These are phyloP conservation scores for Sebastes taczanowskii DNA, from an alignment of 2,797 vertebrate species.

Conservation along the genomic window DNA sequence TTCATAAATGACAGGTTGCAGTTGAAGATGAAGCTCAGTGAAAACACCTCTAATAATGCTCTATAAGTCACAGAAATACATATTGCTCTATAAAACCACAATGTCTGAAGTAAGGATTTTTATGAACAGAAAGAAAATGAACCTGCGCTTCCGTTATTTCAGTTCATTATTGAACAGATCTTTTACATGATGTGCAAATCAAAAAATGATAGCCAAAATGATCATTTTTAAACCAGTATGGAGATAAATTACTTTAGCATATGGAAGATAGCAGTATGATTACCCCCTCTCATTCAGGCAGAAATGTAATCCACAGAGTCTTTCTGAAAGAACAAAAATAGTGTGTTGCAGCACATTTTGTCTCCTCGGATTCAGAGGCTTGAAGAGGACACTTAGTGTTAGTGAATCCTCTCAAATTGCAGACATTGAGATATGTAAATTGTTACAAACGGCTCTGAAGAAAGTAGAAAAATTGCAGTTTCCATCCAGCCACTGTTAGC, in stretches of 20 bases:
- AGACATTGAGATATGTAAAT: neutral
- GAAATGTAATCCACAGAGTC: neutral
- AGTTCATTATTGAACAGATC: too few relatives aligned
- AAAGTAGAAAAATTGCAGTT: neutral
- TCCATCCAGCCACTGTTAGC: neutral
- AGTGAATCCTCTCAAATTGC: neutral
- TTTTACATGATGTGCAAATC: neutral
- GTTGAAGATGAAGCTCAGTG: neutral
- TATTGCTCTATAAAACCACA: neutral
- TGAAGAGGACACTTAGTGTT: neutral
- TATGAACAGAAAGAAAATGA: neutral
- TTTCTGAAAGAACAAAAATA: neutral
- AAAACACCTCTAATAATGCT: neutral
- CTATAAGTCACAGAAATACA: neutral
- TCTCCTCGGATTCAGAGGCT: neutral
- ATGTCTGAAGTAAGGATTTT: neutral
- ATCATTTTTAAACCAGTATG: neutral
- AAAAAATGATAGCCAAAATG: neutral
- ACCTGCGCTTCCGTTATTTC: neutral
- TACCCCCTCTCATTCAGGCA: neutral
- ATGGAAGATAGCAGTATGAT: neutral
- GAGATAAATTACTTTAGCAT: neutral
- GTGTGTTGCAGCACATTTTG: neutral
- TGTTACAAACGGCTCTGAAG: neutral
- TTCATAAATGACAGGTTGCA: neutral